These are phyloP conservation scores for Notodonta ziczac DNA, from an alignment of 2,888 invertebrate genomes.

Conservation along the genomic window DNA sequence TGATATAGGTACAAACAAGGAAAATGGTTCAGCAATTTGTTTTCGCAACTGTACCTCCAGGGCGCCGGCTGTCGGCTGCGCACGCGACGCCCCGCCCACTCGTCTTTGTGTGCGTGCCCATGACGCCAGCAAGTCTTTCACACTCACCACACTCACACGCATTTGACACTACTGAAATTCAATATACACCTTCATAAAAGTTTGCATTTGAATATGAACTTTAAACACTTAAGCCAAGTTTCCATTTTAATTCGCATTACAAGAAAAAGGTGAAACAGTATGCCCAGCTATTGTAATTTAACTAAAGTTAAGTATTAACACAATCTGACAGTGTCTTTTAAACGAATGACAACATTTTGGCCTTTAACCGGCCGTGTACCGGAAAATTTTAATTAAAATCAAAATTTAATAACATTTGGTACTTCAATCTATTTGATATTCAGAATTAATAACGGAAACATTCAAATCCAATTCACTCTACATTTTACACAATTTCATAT, in stretches of 20 bases:
- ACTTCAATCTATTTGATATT: too few relatives aligned
- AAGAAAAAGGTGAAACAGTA: neutral
- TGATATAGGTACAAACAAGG: too few relatives aligned
- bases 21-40: slow-evolving; percentile 14
- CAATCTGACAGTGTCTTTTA: too few relatives aligned
- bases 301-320: neutral
- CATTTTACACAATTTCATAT: neutral
- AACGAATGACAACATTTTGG: too few relatives aligned
- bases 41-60: slow-evolving; percentile 42
- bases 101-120: slow-evolving; percentile 48
- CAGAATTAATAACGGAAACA: too few relatives aligned
- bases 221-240: neutral
- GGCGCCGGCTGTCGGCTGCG: slow-evolving; percentile 59
- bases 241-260: neutral
- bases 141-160: slow-evolving; percentile 27
- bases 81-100: slow-evolving; percentile 64
- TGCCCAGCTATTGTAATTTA: neutral
- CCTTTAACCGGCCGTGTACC: too few relatives aligned
- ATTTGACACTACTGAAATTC: slow-evolving; percentile 30
- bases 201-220: neutral
- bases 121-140: slow-evolving; percentile 55
- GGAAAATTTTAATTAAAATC: too few relatives aligned
- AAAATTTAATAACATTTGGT: too few relatives aligned
- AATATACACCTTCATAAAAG: slow-evolving; percentile 21
- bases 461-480: too few relatives aligned